Percentiles rank a stretch among this genome's conserved stretches.
These are phyloP conservation scores for Parazoanthus atlanticus DNA, from an alignment of 92 coral and sea anemone genomes.

Conservation along the genomic window DNA sequence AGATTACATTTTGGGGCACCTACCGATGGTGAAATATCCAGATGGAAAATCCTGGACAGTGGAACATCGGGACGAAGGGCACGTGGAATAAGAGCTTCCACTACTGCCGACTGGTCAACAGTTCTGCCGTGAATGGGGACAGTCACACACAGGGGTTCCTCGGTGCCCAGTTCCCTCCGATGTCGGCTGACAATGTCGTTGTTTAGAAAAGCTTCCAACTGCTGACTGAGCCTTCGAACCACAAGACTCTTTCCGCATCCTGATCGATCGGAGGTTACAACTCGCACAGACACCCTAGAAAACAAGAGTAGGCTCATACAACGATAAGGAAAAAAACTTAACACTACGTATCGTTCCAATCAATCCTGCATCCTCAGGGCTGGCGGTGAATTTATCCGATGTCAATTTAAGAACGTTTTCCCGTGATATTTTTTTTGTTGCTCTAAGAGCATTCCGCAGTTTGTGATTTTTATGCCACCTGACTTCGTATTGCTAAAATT, in stretches of 20 bases:
- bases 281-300: conserved; percentile 77
- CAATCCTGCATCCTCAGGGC: too few species aligned
- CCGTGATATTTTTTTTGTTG: too few species aligned
- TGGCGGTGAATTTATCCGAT: too few species aligned
- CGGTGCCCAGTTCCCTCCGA: conserved; percentile 39
- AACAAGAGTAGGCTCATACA: neutral
- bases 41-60: conserved; percentile 86
- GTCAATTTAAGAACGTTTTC: too few species aligned
- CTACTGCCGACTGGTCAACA: conserved; percentile 60
- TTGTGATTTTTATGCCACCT: too few species aligned
- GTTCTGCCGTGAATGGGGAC: conserved; percentile 84
- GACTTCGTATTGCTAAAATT: too few species aligned
- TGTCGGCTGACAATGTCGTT: conserved; percentile 60
- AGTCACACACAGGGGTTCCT: conserved; percentile 63
- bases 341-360: too few species aligned
- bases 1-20: neutral
- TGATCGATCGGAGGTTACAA: conserved; percentile 74
- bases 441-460: too few species aligned
- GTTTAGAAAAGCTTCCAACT: conserved; percentile 56
- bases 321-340: neutral
- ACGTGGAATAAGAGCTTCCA: conserved; percentile 69
- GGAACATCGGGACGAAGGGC: conserved; percentile 74
- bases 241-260: conserved; percentile 88
- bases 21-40: conserved; percentile 92
- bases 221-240: conserved; percentile 62